Evolutionary conservation across 2,113 vertebrate species (phyloP).

Genomic region (Cyprinodon variegatus): DNA sequence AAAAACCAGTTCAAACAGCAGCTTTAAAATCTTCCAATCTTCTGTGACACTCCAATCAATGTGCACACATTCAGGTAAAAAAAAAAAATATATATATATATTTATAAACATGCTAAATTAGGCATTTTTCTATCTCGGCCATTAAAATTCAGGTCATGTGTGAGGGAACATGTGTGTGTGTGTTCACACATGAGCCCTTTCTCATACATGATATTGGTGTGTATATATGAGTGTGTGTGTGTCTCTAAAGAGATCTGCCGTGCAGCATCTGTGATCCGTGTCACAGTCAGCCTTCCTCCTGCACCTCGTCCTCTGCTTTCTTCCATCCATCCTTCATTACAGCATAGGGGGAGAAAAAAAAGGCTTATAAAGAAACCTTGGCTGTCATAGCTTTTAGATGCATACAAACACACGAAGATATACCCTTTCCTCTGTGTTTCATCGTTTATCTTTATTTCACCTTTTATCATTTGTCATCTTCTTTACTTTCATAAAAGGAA

Average conservation of each 20-base stretch:
- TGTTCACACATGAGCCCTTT: constrained; percentile 12
- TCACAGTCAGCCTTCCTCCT: constrained; percentile 49
- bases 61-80: neutral
- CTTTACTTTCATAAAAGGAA: neutral
- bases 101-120: constrained; percentile 65
- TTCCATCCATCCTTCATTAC: constrained; percentile 45
- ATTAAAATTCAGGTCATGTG: constrained; percentile 75
- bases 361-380: constrained; percentile 27
- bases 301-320: constrained; percentile 24
- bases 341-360: neutral
- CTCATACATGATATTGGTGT: constrained; percentile 23
- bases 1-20: constrained; percentile 16
- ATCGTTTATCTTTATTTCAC: neutral
- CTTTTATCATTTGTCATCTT: neutral
- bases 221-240: constrained; percentile 3
- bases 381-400: constrained; percentile 1
- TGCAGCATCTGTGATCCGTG: constrained; percentile 62
- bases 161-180: constrained; percentile 63
- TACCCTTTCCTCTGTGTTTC: neutral
- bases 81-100: constrained; percentile 5
- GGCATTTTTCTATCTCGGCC: constrained; percentile 53
- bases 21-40: constrained; percentile 27
- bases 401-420: neutral
- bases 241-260: constrained; percentile 60
- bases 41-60: constrained; percentile 8